Percentiles rank a stretch among this genome's conserved stretches.
Evolutionary conservation across 2,797 vertebrate genomes (phyloP).

Genomic region (Poeciliopsis paucimaculata): DNA sequence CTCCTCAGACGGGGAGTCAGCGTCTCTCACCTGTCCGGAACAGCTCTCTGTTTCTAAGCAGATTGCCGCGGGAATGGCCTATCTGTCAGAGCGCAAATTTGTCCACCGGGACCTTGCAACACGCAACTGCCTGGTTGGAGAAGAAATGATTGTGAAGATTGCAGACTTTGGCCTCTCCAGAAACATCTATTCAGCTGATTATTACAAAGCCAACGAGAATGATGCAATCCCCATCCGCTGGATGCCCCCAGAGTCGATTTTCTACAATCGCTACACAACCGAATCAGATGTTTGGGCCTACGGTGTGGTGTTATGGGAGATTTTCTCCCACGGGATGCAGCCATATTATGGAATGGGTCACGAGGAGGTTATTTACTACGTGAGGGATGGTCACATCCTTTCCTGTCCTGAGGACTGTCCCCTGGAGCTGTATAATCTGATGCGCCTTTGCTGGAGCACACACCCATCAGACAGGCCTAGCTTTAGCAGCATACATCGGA

Average conservation of each 20-base stretch:
- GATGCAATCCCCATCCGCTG: constrained; percentile 98
- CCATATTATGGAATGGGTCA: constrained; percentile 99
- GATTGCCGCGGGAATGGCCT: constrained; percentile 95
- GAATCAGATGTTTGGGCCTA: constrained; percentile 99
- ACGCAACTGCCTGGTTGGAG: constrained; percentile 94
- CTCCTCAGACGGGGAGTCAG: constrained; percentile 75
- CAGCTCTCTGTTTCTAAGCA: constrained; percentile 92
- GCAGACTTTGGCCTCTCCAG: constrained; percentile 97
- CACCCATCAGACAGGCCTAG: constrained; percentile 89
- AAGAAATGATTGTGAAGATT: constrained; percentile 96
- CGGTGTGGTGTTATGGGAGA: constrained; percentile 97
- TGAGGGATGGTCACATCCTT: constrained; percentile 93
- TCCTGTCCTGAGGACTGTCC: constrained; percentile 92
- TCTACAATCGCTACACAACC: constrained; percentile 97
- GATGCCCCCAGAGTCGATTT: constrained; percentile 99
- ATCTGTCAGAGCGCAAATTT: constrained; percentile 96
- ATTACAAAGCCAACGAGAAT: constrained; percentile 97
- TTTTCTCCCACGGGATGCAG: constrained; percentile 96
- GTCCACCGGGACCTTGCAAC: constrained; percentile 98
- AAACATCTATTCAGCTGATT: constrained; percentile 98
- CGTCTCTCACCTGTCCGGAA: constrained; percentile 83
- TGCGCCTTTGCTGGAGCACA: constrained; percentile 97
- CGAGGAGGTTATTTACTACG: constrained; percentile 97
- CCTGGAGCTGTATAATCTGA: constrained; percentile 93
- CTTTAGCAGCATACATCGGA: constrained; percentile 92